Base-by-base conservation (phyloP, 2,113 vertebrate species). In the Lagopus leucura region DNA sequence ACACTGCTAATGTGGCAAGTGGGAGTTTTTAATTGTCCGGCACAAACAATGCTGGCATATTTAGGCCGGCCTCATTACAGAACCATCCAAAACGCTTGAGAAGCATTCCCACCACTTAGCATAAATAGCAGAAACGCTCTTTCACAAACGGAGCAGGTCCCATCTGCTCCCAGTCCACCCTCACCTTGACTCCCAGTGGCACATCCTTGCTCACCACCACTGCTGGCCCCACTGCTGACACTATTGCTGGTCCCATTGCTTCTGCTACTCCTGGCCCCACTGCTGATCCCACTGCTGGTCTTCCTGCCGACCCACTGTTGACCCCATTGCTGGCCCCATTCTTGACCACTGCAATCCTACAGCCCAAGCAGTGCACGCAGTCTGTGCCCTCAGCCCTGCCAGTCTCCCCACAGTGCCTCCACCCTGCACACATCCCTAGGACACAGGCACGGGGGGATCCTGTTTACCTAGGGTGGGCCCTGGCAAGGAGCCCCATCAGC, bases 1-100 rank as follows among this genome's bases (percentile, higher is more conserved):
- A 98, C 98, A 98, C 98, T 98, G 98, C 98, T 99, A 98, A 98
- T 99, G 98, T 99, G 98, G 98, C 97, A 98, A 99, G 98, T 98
- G 99, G 98, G 99, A 98, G 98, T 98, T 99, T 98, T 98, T 99
- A 98, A 99, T 98, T 98, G 98, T 98, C 97, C 92, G 16, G 95
- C 95, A 97, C 98, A 97, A 98, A 99, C 99, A 99, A 99, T 99
- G 97, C 97, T 97, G 97, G 97, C 98, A 98, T 98, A 98, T 99
- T 99, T 98, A 96, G 98, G 97, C 95, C 94, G 92, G 97, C 98
- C 98, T 99, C 98, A 99, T 99, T 99, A 99, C 99, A 98, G 98
- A 97, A 96, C 97, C 97, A 98, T 98, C 98, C 97, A 97, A 98
- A 98, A 98, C 95, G 97, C 97, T 92, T 97, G 97, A 98, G 98